Percentiles rank a stretch among this genome's conserved stretches.
phyloP scores from a whole-genome alignment of 2,113 vertebrate species.

The Orientallactaga bullata region DNA sequence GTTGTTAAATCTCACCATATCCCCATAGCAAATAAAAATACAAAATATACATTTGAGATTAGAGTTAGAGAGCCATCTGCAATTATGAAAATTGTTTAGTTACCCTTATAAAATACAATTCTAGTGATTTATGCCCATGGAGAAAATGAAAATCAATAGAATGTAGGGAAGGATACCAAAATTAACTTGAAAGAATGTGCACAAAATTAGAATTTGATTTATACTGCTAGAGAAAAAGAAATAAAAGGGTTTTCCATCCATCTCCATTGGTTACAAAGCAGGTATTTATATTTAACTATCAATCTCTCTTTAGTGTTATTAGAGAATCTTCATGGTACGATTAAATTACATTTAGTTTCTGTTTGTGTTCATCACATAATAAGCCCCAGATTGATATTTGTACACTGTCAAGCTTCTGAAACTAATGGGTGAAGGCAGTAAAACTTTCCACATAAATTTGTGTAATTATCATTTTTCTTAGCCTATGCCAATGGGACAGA shows the following conservation, averaged over 20 bases:
- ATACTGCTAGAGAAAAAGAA: not conserved
- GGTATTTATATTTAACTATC: constrained; percentile 64
- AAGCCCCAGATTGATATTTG: constrained; percentile 52
- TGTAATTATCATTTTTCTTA: constrained; percentile 80
- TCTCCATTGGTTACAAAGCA: constrained; percentile 54
- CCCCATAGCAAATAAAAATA: not conserved
- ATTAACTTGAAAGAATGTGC: not conserved
- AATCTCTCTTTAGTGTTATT: constrained; percentile 59
- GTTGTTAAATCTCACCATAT: not conserved
- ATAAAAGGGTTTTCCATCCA: constrained; percentile 45
- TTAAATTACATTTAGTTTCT: constrained; percentile 67
- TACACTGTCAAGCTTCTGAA: constrained; percentile 55
- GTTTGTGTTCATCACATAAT: constrained; percentile 42
- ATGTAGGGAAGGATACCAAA: not conserved
- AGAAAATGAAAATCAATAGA: constrained; percentile 58
- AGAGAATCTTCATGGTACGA: constrained; percentile 49
- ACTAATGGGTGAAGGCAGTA: constrained; percentile 81
- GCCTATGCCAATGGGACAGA: constrained; percentile 68
- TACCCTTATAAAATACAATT: not conserved
- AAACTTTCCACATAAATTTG: constrained; percentile 73
- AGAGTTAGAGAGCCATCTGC: constrained; percentile 29
- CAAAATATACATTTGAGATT: not conserved
- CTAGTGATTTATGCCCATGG: not conserved
- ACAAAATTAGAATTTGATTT: constrained; percentile 62
- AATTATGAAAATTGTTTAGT: constrained; percentile 39